phyloP scores from a whole-genome alignment of 2,113 vertebrate genomes.

The Damaliscus lunatus region DNA sequence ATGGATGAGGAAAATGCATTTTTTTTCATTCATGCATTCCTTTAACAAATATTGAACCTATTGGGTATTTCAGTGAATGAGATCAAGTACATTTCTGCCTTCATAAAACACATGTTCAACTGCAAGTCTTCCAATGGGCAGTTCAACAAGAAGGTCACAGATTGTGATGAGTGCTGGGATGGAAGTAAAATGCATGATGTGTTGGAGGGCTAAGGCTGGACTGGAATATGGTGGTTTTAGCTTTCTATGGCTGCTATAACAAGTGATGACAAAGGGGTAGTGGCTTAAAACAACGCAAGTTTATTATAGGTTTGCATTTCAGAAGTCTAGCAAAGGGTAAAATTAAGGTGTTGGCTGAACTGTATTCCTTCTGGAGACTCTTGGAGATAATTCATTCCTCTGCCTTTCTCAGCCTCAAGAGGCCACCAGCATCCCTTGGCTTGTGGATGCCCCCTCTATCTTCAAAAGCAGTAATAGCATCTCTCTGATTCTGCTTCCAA shows the following conservation, averaged over 20 bases:
- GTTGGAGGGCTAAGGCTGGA: background rate
- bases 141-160: background rate
- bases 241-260: background rate
- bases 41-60: background rate
- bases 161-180: background rate
- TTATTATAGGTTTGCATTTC: background rate
- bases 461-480: background rate
- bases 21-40: background rate
- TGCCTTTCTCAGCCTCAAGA: background rate
- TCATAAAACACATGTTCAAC: background rate
- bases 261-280: background rate
- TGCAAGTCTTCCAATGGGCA: background rate
- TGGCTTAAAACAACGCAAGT: background rate
- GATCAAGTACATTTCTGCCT: background rate
- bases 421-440: background rate
- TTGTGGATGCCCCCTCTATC: background rate
- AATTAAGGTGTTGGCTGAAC: background rate
- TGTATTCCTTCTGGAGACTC: background rate
- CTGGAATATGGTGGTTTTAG: fast-evolving
- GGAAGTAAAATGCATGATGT: background rate
- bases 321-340: background rate
- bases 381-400: background rate
- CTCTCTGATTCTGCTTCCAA: background rate
- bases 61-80: background rate
- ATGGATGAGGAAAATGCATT: background rate